A percentile compares a stretch with the other conserved stretches of the same genome.
These are phyloP conservation scores for Agapostemon virescens DNA, from an alignment of 2,888 invertebrate genomes.

Conservation along the genomic window DNA sequence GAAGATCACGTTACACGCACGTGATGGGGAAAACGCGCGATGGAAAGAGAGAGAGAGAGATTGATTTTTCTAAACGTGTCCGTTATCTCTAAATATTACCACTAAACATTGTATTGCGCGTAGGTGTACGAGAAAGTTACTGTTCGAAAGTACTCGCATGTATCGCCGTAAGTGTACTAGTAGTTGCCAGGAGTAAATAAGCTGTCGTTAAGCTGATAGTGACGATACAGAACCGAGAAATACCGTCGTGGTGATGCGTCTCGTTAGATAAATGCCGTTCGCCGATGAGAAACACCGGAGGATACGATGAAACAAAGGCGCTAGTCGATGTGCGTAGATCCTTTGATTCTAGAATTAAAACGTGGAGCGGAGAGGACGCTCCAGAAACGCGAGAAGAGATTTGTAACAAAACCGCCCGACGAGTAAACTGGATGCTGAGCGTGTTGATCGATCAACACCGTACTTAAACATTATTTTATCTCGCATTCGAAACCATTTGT, in stretches of 20 bases:
- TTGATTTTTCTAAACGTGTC: conserved; percentile 35
- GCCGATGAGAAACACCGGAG: conserved; percentile 23
- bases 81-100: conserved; percentile 40
- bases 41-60: neutral
- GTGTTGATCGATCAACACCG: neutral
- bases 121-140: conserved; percentile 40
- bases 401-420: conserved; percentile 55
- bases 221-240: conserved; percentile 25
- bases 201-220: conserved; percentile 36
- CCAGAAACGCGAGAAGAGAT: conserved; percentile 25
- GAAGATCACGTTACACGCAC: neutral
- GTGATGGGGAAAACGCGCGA: no score
- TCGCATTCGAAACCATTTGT: neutral
- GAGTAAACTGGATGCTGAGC: neutral
- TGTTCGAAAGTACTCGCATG: conserved; percentile 49
- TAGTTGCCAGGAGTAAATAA: conserved; percentile 37
- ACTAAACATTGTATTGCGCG: conserved; percentile 30
- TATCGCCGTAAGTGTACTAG: conserved; percentile 42
- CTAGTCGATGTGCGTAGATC: conserved; percentile 24
- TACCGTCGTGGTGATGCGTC: conserved; percentile 16
- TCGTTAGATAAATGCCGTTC: conserved; percentile 29
- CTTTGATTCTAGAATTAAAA: conserved; percentile 19
- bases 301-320: conserved; percentile 6
- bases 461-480: neutral
- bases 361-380: neutral